A percentile compares a stretch with the other conserved stretches of the same genome.
Conservation (phyloP, 2,113 vertebrate species). For the Passer montanus region DNA sequence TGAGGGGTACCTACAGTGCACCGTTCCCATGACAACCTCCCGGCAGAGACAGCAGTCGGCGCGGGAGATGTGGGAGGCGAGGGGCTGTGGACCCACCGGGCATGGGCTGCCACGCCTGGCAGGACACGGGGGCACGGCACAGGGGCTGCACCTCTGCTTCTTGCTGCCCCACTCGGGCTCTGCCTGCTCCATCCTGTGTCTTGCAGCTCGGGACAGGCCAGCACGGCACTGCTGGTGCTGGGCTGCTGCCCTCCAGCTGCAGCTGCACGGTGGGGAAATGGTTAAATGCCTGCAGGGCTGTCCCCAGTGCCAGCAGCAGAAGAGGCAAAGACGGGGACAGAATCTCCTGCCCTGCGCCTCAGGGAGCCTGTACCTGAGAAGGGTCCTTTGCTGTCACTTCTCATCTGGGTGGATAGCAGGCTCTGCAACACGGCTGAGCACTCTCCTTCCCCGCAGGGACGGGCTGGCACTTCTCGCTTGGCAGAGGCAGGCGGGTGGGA, state of each 20-base stretch:
- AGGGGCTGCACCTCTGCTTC: not conserved
- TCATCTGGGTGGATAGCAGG: constrained; percentile 35
- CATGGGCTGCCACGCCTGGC: fast-evolving
- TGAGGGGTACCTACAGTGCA: not conserved
- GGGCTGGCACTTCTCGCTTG: not conserved
- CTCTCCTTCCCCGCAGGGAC: constrained; percentile 45
- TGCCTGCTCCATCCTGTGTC: not conserved
- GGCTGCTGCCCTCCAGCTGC: not conserved
- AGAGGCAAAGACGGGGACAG: not conserved
- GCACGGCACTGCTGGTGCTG: not conserved
- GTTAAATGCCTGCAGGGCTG: not conserved
- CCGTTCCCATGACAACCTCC: constrained; percentile 63
- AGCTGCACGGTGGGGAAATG: not conserved
- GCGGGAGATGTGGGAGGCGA: not conserved
- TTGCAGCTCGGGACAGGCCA: not conserved
- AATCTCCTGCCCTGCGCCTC: not conserved
- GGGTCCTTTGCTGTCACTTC: constrained; percentile 61
- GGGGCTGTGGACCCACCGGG: not conserved
- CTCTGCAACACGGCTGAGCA: constrained; percentile 50
- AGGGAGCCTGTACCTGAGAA: constrained; percentile 49
- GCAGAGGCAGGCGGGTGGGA: not conserved
- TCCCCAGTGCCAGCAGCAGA: not conserved
- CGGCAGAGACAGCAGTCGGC: not conserved
- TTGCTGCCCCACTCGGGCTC: not conserved
- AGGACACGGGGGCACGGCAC: not conserved